Evolutionary conservation across 2,113 vertebrate species (phyloP), one percentile per base, ranked within the genome.

Genomic region (Ophiodon elongatus): DNA sequence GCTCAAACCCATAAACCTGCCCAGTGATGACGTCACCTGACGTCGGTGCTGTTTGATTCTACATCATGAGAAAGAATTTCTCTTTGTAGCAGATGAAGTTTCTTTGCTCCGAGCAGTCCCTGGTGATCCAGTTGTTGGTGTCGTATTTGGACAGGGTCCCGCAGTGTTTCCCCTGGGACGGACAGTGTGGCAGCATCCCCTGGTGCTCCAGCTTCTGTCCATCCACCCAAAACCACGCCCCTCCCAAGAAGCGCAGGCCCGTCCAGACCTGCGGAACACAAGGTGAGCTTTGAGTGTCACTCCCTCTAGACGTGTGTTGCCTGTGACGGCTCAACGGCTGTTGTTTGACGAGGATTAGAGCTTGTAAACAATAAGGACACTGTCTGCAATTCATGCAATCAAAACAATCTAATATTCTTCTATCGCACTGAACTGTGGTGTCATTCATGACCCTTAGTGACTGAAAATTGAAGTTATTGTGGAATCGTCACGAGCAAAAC

Each of bases 251-350:
- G 0, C 86, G 83, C 17, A 90, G 74, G 25, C 89, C 74, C 0
- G 9, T 75, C 89, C 88, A 92, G 33, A 71, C 78, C 92, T 92
- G 79, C 47, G 47, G 45, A 54, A 65, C 2, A 86, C 9, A 70
- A 54, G 15, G 11, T 15, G 59, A 76, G 45, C 0, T 4, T 31
- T 65, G 21, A 74, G 27, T 10, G 29, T 52, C 10, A 14, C 2
- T 25, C 35, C 23, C 4, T 31, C 17, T 15, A 7, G 23, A 56
- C 27, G 6, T 45, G 31, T 59, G 54, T 59, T 4, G 33, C 39
- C 37, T 47, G 35, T 21, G 14, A 31, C 63, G 21, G 37, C n/a
- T 50, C 43, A 43, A 43, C 1, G 19, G 15, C n/a, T 73, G 14
- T 27, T 31, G n/a, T 27, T 27, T 47, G 47, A 71, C 15, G 21